These are phyloP conservation scores for Apamea epomidion DNA, from an alignment of 2,888 invertebrate species.

Conservation along the genomic window DNA sequence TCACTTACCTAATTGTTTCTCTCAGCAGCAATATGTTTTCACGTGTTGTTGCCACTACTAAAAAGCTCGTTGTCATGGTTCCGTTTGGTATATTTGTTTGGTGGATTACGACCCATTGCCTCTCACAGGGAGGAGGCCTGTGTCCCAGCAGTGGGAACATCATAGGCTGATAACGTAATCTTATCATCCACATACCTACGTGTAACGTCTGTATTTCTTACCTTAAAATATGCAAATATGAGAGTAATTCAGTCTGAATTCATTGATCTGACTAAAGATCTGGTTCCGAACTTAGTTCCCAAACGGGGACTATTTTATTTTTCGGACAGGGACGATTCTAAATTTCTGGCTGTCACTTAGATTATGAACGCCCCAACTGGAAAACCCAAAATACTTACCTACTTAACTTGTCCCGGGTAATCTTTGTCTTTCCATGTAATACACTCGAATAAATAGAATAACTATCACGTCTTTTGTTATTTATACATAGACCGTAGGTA, in stretches of 20 bases:
- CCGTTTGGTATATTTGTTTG: background rate
- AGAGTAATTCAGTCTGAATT: background rate
- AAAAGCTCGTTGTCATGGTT: background rate
- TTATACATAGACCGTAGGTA: background rate
- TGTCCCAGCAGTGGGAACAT: too few species aligned
- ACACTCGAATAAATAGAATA: conserved; percentile 11
- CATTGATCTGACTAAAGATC: background rate
- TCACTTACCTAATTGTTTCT: background rate
- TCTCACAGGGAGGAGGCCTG: too few species aligned
- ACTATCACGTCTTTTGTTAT: conserved; percentile 3
- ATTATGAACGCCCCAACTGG: background rate
- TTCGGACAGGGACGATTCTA: background rate
- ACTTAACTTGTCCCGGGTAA: background rate
- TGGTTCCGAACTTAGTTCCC: background rate
- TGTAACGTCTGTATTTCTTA: background rate
- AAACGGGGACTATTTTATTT: background rate
- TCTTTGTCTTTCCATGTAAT: background rate
- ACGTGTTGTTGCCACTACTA: background rate
- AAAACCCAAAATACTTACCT: background rate
- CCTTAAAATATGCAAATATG: background rate
- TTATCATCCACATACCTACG: too few species aligned
- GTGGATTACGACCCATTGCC: too few species aligned
- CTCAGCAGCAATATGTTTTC: background rate
- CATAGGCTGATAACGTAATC: too few species aligned
- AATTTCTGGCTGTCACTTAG: background rate